Percentiles rank a stretch among this genome's conserved stretches.
phyloP scores from a whole-genome alignment of 2,888 invertebrate genomes.

The Thumatha senex region DNA sequence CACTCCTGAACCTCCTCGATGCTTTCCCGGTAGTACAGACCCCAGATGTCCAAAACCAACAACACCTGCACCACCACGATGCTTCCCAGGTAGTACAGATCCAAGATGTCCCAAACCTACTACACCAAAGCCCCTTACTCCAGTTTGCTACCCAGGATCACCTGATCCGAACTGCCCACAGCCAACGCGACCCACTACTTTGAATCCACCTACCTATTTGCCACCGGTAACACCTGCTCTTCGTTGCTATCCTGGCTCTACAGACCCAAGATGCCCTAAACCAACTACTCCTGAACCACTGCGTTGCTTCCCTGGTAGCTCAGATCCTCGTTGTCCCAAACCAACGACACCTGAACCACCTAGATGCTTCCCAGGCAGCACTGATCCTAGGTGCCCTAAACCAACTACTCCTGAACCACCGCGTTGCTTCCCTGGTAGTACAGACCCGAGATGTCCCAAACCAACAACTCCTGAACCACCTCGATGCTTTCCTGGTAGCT shows the following conservation, averaged over 20 bases:
- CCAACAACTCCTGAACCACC: constrained; percentile 23
- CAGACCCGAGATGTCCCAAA: constrained; percentile 20
- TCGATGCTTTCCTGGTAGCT: constrained; percentile 41
- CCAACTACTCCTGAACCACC: constrained; percentile 24
- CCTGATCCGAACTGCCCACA: constrained; percentile 48
- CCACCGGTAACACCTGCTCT: constrained; percentile 44
- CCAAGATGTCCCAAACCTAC: constrained; percentile 33
- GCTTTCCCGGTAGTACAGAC: constrained; percentile 41
- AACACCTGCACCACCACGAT: constrained; percentile 2
- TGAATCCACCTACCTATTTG: constrained; percentile 40
- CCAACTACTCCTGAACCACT: constrained; percentile 20
- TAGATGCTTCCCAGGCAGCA: constrained; percentile 42
- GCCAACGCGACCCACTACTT: constrained; percentile 38
- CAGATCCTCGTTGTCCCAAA: constrained; percentile 8
- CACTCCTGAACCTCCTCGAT: constrained; percentile 5
- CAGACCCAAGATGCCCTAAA: constrained; percentile 47
- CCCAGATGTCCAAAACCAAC: constrained; percentile 35
- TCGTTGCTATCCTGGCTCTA: constrained; percentile 47
- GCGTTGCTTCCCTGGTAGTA: constrained; percentile 33
- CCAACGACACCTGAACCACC: constrained; percentile 15
- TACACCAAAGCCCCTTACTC: constrained; percentile 20
- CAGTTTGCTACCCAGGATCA: constrained; percentile 38
- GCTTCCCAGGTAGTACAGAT: constrained; percentile 34
- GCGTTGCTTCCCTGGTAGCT: constrained; percentile 7
- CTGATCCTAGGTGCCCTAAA: constrained; percentile 39